Evolutionary conservation across 2,797 vertebrate genomes (phyloP), one percentile per base, ranked within the genome.

Genomic region (Brachymystax lenok): DNA sequence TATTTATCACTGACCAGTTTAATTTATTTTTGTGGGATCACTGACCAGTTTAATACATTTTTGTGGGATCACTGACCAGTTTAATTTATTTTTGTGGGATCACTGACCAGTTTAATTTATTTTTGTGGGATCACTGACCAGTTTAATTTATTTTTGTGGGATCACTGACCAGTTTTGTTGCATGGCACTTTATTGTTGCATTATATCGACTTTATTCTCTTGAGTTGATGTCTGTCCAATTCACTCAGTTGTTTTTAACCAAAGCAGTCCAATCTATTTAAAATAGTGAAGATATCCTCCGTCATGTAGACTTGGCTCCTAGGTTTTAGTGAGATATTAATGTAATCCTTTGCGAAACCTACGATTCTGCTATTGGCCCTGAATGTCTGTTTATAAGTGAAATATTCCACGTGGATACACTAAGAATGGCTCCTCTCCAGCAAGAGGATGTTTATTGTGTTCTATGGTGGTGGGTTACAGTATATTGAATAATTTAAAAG

Each of bases 131-230:
- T 35, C 33, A 35, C 33, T 33, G 33, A 33, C 33, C 33, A 33
- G 33, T 33, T 33, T 33, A 33, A 33, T 33, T 5, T 5, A 33
- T 5, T 33, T 33, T 5, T 33, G 1, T 33, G 33, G 33, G 33
- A 33, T 33, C 33, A 33, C 33, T 82, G 74, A 81, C 46, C 77
- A 77, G 73, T 90, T 77, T 91, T 86, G 85, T 91, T 89, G 87
- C 87, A 91, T 92, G 82, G 90, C 90, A 93, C 92, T 93, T 94
- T 92, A 90, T 79, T 61, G 8, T 61, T n/a, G 56, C 56, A 8
- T 61, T 61, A 61, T 21, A 21, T 19, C 5, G 90, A 93, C 92
- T 93, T 94, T 92, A 90, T 79, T 78, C 77, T 89, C 76, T 87
- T 87, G 73, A 86, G 78, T 85, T 88, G 30, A 85, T 85, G 79